These are phyloP conservation scores for Thymelicus lineola DNA, from an alignment of 2,888 invertebrate species.

Conservation along the genomic window DNA sequence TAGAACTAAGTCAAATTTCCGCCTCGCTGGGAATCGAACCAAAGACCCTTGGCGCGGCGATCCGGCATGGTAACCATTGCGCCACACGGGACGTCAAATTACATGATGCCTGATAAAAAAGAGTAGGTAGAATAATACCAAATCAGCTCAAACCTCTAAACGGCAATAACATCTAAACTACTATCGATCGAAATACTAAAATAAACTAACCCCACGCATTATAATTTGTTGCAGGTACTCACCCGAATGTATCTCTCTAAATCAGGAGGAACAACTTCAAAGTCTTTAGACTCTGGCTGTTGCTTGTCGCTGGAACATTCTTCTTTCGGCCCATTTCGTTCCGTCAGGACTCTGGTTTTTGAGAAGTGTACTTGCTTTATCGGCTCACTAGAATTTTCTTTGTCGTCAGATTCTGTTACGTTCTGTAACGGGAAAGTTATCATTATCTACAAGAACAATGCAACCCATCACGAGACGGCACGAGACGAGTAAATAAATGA, in stretches of 20 bases:
- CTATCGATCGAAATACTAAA: not conserved
- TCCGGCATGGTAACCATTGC: too few species aligned
- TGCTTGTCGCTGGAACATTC: constrained; percentile 45
- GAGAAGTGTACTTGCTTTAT: constrained; percentile 54
- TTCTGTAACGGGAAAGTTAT: constrained; percentile 48
- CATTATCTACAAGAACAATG: too few species aligned
- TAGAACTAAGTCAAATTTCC: too few species aligned
- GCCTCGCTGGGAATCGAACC: too few species aligned
- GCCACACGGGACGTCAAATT: too few species aligned
- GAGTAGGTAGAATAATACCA: too few species aligned
- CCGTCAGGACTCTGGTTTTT: constrained; percentile 42
- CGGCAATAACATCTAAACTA: not conserved
- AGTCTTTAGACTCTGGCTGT: constrained; percentile 45
- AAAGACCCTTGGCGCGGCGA: too few species aligned
- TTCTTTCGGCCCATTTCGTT: constrained; percentile 51
- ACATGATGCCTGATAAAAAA: too few species aligned
- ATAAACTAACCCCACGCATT: too few species aligned
- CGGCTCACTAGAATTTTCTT: constrained; percentile 46
- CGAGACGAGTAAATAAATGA: too few species aligned
- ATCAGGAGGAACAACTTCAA: constrained; percentile 64
- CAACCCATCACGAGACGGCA: too few species aligned
- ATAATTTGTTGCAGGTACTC: constrained; percentile 30
- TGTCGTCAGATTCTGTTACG: constrained; percentile 45
- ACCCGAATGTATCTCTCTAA: constrained; percentile 71
- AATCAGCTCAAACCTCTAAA: too few species aligned